A percentile compares a stretch with the other conserved stretches of the same genome.
Conservation (phyloP, 2,113 vertebrate species). For the Prinia subflava region DNA sequence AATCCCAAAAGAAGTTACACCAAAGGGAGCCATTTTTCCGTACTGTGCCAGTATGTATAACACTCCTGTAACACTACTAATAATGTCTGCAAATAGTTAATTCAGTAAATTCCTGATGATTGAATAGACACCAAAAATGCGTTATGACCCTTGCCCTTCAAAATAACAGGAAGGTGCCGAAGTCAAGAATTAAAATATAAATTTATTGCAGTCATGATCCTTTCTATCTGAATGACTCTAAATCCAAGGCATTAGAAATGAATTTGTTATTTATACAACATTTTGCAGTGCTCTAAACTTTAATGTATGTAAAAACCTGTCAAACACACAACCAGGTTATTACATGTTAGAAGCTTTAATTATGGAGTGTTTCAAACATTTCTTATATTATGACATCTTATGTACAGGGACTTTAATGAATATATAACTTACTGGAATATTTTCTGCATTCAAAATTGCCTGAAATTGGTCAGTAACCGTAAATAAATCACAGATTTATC, state of each 20-base stretch:
- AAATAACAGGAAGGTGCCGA: not conserved
- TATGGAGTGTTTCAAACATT: constrained; percentile 55
- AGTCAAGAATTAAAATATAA: constrained; percentile 4
- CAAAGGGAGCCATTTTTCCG: not conserved
- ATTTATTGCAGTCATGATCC: constrained; percentile 8
- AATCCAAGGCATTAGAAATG: not conserved
- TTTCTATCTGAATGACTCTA: constrained; percentile 17
- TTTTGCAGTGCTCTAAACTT: constrained; percentile 17
- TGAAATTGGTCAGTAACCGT: constrained; percentile 35
- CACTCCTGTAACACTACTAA: not conserved
- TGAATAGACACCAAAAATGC: not conserved
- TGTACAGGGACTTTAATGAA: constrained; percentile 43
- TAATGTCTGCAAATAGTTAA: not conserved
- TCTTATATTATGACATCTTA: constrained; percentile 56
- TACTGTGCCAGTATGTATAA: not conserved
- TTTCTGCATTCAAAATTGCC: constrained; percentile 33
- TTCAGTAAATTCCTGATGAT: not conserved
- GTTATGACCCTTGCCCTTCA: not conserved
- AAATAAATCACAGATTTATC: constrained; percentile 42
- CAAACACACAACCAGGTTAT: constrained; percentile 24
- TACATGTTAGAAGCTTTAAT: constrained; percentile 62
- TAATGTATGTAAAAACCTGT: constrained; percentile 39
- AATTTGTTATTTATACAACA: constrained; percentile 18
- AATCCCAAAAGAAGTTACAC: not conserved
- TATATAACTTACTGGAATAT: constrained; percentile 62